phyloP scores from a whole-genome alignment of 1,140 invertebrate species.

The Rhopalosiphum padi region DNA sequence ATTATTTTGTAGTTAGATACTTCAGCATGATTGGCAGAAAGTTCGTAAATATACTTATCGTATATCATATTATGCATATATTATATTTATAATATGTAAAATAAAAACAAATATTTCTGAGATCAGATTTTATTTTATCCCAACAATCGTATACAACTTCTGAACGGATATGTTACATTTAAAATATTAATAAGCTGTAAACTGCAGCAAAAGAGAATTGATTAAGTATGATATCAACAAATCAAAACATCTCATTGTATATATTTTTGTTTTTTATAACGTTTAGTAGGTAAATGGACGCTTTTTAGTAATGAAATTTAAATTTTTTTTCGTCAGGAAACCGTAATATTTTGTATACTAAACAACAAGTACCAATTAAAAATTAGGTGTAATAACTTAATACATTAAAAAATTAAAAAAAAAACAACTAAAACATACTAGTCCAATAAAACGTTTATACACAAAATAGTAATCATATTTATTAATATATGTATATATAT shows the following conservation, averaged over 20 bases:
- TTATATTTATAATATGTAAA: neutral
- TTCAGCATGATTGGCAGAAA: neutral
- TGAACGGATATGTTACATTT: conserved; percentile 50
- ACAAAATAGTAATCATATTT: conserved; percentile 33
- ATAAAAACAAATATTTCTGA: conserved; percentile 39
- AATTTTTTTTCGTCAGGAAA: neutral
- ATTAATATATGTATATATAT: neutral
- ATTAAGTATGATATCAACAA: neutral
- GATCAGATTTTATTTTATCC: conserved; percentile 57
- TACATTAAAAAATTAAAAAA: conserved; percentile 35
- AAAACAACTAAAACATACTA: conserved; percentile 41
- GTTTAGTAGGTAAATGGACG: conserved; percentile 2
- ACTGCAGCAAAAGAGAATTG: neutral
- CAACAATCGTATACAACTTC: conserved; percentile 56
- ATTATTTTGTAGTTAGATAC: neutral
- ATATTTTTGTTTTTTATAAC: neutral
- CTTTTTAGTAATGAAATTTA: conserved; percentile 25
- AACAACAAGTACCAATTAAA: conserved; percentile 42
- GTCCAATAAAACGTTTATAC: conserved; percentile 29
- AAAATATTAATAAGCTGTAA: conserved; percentile 38
- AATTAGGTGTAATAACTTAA: conserved; percentile 41
- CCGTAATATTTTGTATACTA: conserved; percentile 29
- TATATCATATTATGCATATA: no score
- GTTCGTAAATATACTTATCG: neutral
- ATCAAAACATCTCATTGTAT: conserved; percentile 3